Conservation (phyloP, 2,797 vertebrate species). For the Sebastolobus alascanus region DNA sequence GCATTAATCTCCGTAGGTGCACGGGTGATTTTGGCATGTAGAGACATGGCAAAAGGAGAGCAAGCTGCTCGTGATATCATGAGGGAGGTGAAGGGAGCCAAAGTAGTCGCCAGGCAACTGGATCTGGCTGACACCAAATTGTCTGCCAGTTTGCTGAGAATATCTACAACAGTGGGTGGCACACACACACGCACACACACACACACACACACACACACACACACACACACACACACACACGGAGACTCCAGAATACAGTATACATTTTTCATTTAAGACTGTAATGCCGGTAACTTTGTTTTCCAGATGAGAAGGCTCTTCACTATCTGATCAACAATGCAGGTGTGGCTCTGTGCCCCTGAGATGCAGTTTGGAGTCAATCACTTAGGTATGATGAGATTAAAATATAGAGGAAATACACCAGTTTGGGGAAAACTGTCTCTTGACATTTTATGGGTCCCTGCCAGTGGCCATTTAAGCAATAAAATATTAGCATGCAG, state of each 20-base stretch:
- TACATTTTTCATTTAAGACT: background rate
- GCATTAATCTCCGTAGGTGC: constrained; percentile 70
- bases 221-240: too few species aligned
- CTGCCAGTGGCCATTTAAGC: background rate
- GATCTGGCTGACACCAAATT: constrained; percentile 85
- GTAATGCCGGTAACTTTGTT: constrained; percentile 3
- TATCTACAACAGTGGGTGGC: constrained; percentile 82
- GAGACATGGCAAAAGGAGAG: constrained; percentile 81
- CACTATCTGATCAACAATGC: constrained; percentile 87
- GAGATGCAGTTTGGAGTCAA: constrained; percentile 87
- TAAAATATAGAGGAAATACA: background rate
- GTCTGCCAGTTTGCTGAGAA: constrained; percentile 85
- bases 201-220: background rate
- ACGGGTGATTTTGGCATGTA: constrained; percentile 84
- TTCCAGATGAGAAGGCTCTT: constrained; percentile 81
- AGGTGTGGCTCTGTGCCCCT: constrained; percentile 80
- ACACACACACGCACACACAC: background rate
- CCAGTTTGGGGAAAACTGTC: background rate
- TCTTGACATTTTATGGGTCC: background rate
- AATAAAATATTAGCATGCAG: background rate
- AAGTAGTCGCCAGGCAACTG: constrained; percentile 79
- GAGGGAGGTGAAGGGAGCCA: constrained; percentile 73
- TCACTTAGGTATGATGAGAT: constrained; percentile 79
- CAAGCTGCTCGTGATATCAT: constrained; percentile 79
- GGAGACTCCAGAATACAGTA: background rate